Evolutionary conservation across 2,888 invertebrate genomes (phyloP).

Genomic region (Cosmia trapezina): DNA sequence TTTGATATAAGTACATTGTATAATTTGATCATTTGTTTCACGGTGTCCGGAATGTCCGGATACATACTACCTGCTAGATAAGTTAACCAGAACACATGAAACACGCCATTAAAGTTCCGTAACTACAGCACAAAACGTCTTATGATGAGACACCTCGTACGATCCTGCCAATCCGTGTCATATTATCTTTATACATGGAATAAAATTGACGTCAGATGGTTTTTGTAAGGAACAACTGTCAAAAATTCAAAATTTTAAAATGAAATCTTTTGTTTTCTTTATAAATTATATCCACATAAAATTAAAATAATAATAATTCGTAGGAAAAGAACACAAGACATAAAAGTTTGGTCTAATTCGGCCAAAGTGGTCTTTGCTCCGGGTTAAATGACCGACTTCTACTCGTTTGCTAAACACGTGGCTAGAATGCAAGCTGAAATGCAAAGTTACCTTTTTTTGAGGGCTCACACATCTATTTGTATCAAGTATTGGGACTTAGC

Average conservation of each 20-base stretch:
- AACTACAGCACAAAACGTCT: background rate
- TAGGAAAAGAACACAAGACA: background rate
- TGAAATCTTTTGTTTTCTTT: too few species aligned
- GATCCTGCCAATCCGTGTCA: background rate
- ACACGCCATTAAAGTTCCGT: background rate
- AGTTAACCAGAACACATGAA: slow-evolving; percentile 5
- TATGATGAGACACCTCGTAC: background rate
- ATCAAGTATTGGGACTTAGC: background rate
- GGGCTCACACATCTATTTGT: background rate
- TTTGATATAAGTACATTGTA: slow-evolving; percentile 4
- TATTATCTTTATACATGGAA: background rate
- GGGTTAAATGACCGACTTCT: too few species aligned
- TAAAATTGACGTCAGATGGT: background rate
- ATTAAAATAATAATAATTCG: too few species aligned
- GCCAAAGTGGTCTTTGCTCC: background rate
- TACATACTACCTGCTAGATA: background rate
- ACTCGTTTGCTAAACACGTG: background rate
- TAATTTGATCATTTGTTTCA: background rate
- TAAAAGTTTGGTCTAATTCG: background rate
- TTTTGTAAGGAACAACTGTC: background rate
- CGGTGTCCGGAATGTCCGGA: background rate
- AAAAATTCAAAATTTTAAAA: background rate
- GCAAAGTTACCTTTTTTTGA: background rate
- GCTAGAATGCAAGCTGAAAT: background rate
- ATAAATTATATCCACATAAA: too few species aligned